A percentile compares a stretch with the other conserved stretches of the same genome.
phyloP scores from a whole-genome alignment of 1,140 invertebrate species.

The Eriocheir sinensis region DNA sequence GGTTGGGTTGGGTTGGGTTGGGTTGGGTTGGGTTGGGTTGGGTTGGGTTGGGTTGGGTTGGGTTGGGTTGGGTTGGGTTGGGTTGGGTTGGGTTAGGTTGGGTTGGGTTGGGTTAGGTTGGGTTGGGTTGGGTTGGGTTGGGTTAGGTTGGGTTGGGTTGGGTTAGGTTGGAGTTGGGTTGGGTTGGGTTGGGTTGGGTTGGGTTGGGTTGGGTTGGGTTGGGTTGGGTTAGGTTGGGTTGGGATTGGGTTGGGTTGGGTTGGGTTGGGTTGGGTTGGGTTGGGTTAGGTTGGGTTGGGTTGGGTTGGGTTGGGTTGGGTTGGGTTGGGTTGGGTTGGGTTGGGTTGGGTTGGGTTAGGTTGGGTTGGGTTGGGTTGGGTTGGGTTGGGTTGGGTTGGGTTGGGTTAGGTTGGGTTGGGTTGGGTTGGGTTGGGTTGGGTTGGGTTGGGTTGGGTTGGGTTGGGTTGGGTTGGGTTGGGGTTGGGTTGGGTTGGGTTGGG shows the following conservation, averaged over 20 bases:
- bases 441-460: conserved; percentile 62
- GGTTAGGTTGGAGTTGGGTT: conserved; percentile 2
- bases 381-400: conserved; percentile 49
- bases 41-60: conserved; percentile 39
- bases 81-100: conserved; percentile 36
- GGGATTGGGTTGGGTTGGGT: background rate
- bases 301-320: conserved; percentile 38
- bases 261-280: background rate
- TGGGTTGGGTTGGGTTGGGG: conserved; percentile 60
- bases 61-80: conserved; percentile 37
- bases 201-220: conserved; percentile 36
- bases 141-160: background rate
- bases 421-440: background rate
- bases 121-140: conserved; percentile 39
- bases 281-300: conserved; percentile 36
- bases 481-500: conserved; percentile 59
- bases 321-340: conserved; percentile 35
- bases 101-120: conserved; percentile 36
- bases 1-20: conserved; percentile 56
- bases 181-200: conserved; percentile 36
- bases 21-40: conserved; percentile 40
- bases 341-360: conserved; percentile 32
- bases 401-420: conserved; percentile 42
- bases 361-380: conserved; percentile 14
- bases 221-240: conserved; percentile 36